phyloP scores from a whole-genome alignment of 2,113 vertebrate genomes.

The Microcebus tavaratra region DNA sequence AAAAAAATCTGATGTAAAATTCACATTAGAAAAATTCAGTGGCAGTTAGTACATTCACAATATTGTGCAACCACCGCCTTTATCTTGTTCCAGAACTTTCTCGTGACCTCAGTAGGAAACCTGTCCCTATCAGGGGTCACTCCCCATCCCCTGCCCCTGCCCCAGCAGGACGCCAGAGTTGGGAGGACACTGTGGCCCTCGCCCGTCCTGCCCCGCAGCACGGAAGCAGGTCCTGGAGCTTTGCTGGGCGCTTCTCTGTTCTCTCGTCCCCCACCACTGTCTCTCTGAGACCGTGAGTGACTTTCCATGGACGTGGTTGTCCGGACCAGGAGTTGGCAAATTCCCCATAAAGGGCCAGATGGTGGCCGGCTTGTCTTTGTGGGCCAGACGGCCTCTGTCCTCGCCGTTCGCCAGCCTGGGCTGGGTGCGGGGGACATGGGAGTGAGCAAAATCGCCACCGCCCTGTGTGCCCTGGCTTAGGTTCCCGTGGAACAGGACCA shows the following conservation, averaged over 20 bases:
- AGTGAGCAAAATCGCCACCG: fast-evolving
- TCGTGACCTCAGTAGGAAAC: background rate
- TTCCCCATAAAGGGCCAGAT: background rate
- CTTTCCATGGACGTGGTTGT: fast-evolving
- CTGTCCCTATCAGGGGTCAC: background rate
- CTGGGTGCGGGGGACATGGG: background rate
- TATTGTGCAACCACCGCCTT: background rate
- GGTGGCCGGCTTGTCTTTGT: fast-evolving
- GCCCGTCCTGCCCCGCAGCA: fast-evolving
- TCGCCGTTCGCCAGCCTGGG: background rate
- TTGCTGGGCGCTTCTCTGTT: background rate
- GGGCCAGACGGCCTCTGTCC: fast-evolving
- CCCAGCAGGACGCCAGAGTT: background rate
- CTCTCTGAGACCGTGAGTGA: background rate
- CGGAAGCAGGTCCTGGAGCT: background rate
- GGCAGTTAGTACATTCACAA: background rate
- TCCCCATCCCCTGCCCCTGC: background rate
- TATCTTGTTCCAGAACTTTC: background rate
- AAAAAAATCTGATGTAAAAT: background rate
- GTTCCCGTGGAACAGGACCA: too few species aligned
- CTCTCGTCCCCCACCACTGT: fast-evolving
- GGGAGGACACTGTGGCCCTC: background rate
- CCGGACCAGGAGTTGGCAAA: fast-evolving
- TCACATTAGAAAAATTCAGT: background rate
- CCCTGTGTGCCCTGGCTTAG: fast-evolving